A percentile compares a stretch with the other conserved stretches of the same genome.
These are phyloP conservation scores for Toxotes chatareus DNA, from an alignment of 2,113 vertebrate genomes.

Conservation along the genomic window DNA sequence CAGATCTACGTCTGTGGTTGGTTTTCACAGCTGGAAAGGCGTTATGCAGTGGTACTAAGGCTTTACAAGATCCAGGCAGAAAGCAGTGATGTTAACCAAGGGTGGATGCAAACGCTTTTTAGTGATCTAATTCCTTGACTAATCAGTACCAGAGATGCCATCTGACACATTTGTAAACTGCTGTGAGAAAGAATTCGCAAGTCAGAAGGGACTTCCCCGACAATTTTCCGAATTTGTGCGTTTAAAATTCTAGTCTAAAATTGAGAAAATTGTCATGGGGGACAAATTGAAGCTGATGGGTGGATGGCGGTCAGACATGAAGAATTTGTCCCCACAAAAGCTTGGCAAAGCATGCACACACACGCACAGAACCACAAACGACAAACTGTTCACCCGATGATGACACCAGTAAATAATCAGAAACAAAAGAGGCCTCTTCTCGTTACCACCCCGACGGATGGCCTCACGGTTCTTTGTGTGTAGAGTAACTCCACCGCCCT, in stretches of 20 bases:
- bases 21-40: conserved; percentile 19
- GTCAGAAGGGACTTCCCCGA: neutral
- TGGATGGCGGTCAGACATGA: neutral
- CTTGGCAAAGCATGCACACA: neutral
- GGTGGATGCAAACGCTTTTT: conserved; percentile 19
- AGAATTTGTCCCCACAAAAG: neutral
- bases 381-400: conserved; percentile 8
- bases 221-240: neutral
- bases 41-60: neutral
- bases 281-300: neutral
- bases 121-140: conserved; percentile 12
- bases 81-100: neutral
- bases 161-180: neutral
- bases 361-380: neutral
- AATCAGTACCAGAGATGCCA: conserved; percentile 3
- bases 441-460: neutral
- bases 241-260: neutral
- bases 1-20: neutral
- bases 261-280: neutral
- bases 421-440: conserved; percentile 42
- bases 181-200: neutral
- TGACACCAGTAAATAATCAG: conserved; percentile 9
- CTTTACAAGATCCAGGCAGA: neutral
- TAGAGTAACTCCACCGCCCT: conserved; percentile 29
- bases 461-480: conserved; percentile 48